These are phyloP conservation scores for Nothocercus nigrocapillus DNA, from an alignment of 2,113 vertebrate genomes.

Conservation along the genomic window DNA sequence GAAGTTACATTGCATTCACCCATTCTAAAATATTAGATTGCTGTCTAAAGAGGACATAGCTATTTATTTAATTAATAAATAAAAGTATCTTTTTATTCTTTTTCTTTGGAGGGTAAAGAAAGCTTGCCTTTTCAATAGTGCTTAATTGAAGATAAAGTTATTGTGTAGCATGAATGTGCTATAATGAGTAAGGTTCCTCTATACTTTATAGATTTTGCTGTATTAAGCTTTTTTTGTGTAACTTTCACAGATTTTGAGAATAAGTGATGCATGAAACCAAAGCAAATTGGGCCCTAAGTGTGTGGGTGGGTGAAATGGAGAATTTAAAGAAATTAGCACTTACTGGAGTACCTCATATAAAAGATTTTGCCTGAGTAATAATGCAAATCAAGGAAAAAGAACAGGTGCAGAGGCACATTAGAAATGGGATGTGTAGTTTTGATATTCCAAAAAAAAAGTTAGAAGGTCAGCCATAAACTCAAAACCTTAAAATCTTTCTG, in stretches of 20 bases:
- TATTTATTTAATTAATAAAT: background rate
- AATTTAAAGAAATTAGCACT: constrained; percentile 28
- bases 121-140: background rate
- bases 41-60: background rate
- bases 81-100: background rate
- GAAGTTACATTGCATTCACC: background rate
- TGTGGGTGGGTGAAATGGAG: background rate
- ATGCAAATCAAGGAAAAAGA: background rate
- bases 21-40: background rate
- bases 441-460: background rate
- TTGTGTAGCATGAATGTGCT: background rate
- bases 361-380: constrained; percentile 13
- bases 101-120: background rate
- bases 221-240: constrained; percentile 2
- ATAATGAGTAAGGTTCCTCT: background rate
- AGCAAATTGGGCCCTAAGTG: constrained; percentile 9
- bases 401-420: background rate
- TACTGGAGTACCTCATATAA: constrained; percentile 19
- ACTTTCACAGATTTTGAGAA: constrained; percentile 35
- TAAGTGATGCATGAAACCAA: constrained; percentile 14
- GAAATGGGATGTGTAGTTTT: background rate
- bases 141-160: constrained; percentile 42
- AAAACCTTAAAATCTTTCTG: background rate
- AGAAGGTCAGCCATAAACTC: background rate
- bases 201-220: background rate